These are phyloP conservation scores for Rhabdornis inornatus DNA, from an alignment of 2,113 vertebrate species.

Conservation along the genomic window DNA sequence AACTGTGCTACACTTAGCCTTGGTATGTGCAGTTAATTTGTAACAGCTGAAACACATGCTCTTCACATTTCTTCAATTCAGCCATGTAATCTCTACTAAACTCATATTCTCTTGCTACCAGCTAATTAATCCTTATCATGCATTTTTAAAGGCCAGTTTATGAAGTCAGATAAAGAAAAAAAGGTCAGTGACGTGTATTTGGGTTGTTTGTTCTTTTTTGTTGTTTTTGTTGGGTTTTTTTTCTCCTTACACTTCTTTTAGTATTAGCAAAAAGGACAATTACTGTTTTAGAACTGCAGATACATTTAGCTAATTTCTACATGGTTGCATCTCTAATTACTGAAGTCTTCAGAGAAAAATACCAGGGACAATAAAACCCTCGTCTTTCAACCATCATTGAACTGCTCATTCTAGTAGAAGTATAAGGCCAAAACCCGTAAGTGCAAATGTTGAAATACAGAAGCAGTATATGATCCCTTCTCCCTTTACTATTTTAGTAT, in stretches of 20 bases:
- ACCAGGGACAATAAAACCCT: accelerated
- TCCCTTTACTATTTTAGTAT: background rate
- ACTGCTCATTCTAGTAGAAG: background rate
- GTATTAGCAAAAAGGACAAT: background rate
- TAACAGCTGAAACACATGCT: background rate
- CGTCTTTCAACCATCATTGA: background rate
- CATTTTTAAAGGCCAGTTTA: background rate
- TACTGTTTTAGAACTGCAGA: background rate
- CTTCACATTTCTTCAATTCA: background rate
- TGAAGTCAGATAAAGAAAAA: background rate
- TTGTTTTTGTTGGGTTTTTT: background rate
- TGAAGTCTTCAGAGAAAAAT: background rate
- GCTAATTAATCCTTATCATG: background rate
- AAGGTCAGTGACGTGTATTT: background rate
- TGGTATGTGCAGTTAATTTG: background rate
- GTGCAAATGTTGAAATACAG: background rate
- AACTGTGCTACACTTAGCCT: background rate
- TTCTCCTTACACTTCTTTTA: background rate
- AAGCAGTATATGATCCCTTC: background rate
- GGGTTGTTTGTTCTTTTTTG: no score
- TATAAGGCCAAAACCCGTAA: background rate
- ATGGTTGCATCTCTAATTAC: background rate
- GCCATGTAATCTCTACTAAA: background rate
- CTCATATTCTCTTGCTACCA: background rate
- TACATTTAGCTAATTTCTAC: background rate